Evolutionary conservation across 2,888 invertebrate genomes (phyloP).

Genomic region (Pherbina coryleti): DNA sequence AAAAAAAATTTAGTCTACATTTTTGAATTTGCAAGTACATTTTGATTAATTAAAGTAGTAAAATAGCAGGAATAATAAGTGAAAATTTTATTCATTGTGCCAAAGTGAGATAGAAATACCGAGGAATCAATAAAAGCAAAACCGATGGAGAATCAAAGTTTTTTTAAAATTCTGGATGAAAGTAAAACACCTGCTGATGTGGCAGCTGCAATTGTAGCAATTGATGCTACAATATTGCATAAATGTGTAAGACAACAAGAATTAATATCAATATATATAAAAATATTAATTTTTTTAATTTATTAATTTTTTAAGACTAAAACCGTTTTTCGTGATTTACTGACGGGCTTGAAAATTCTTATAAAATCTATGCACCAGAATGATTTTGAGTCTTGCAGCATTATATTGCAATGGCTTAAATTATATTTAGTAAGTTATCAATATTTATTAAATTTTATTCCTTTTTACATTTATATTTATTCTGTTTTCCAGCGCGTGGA

Average conservation of each 20-base stretch:
- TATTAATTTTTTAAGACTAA: conserved; percentile 31
- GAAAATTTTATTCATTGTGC: background rate
- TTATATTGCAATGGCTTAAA: conserved; percentile 41
- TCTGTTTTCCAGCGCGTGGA: conserved; percentile 43
- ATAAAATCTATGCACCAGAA: conserved; percentile 9
- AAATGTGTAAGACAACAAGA: background rate
- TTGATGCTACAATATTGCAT: background rate
- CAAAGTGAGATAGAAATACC: background rate
- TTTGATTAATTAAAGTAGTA: no score
- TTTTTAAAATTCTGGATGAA: background rate
- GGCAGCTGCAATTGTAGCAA: background rate
- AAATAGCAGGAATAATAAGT: background rate
- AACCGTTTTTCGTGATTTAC: conserved; percentile 35
- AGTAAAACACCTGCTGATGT: conserved; percentile 5
- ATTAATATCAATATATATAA: background rate
- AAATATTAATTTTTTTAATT: no score
- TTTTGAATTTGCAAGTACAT: no score
- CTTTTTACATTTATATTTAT: background rate
- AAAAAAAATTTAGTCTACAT: background rate
- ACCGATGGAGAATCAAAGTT: background rate
- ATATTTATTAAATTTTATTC: background rate
- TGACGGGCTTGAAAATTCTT: conserved; percentile 29
- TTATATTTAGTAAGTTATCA: conserved; percentile 43
- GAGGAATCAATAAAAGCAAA: background rate
- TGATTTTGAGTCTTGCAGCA: conserved; percentile 24